Conservation (phyloP, 2,113 vertebrate genomes). For the Picathartes gymnocephalus region DNA sequence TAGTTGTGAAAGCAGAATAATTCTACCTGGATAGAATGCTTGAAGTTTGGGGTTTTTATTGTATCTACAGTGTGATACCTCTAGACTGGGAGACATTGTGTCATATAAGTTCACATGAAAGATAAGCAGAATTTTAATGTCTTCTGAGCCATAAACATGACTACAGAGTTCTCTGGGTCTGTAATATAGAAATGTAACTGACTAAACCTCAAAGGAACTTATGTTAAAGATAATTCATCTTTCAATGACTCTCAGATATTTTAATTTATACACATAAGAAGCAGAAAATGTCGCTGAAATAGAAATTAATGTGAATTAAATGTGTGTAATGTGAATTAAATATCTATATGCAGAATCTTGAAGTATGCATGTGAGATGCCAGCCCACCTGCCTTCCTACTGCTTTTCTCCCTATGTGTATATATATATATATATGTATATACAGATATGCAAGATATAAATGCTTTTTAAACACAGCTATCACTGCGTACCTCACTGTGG, state of each 20-base stretch:
- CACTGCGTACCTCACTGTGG: background rate
- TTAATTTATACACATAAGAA: background rate
- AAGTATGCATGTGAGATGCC: background rate
- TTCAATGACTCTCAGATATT: background rate
- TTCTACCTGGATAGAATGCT: background rate
- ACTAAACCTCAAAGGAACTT: background rate
- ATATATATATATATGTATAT: no score
- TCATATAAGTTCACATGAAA: background rate
- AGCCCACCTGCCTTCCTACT: background rate
- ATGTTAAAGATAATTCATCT: background rate
- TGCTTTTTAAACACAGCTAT: background rate
- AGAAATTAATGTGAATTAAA: background rate
- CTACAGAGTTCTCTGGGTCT: background rate
- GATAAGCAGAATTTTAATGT: background rate
- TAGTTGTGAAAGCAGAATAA: background rate
- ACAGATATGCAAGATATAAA: background rate
- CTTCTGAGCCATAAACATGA: background rate
- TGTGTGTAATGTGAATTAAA: background rate
- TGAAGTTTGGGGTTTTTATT: background rate
- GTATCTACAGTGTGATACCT: background rate
- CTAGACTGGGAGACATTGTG: background rate
- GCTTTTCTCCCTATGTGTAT: background rate
- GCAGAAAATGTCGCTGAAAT: background rate
- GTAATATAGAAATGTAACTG: background rate
- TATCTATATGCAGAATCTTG: background rate